A percentile compares a stretch with the other conserved stretches of the same genome.
Conservation (phyloP, 2,797 vertebrate species). For the Cephalopachus bancanus region DNA sequence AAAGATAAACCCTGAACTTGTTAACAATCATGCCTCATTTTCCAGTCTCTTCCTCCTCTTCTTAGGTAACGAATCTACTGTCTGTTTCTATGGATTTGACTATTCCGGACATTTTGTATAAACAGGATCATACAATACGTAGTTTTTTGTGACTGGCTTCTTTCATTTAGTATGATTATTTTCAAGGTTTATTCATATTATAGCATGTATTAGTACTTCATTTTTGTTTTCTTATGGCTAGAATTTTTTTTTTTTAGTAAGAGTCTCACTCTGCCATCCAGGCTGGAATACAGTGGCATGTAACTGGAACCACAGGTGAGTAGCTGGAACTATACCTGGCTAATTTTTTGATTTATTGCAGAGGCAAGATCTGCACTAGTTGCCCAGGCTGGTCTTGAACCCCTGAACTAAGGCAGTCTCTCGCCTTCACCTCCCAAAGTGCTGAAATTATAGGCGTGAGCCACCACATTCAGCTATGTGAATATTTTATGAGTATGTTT, state of each 20-base stretch:
- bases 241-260: neutral
- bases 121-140: neutral
- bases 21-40: neutral
- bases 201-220: neutral
- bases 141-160: neutral
- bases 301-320: no score
- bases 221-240: neutral
- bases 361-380: no score
- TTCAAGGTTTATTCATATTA: neutral
- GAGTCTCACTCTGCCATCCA: no score
- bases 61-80: neutral
- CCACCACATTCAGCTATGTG: no score
- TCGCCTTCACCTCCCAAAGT: no score
- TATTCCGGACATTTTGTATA: neutral
- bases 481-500: neutral
- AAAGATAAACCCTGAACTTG: neutral
- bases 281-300: no score
- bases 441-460: no score
- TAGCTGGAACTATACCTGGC: no score
- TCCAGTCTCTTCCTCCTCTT: no score
- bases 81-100: neutral
- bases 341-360: no score
- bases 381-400: no score
- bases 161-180: neutral
- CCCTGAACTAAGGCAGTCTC: no score